Evolutionary conservation across 1,140 invertebrate genomes (phyloP), one percentile per base, ranked within the genome.

Genomic region (Drosophila novamexicana): DNA sequence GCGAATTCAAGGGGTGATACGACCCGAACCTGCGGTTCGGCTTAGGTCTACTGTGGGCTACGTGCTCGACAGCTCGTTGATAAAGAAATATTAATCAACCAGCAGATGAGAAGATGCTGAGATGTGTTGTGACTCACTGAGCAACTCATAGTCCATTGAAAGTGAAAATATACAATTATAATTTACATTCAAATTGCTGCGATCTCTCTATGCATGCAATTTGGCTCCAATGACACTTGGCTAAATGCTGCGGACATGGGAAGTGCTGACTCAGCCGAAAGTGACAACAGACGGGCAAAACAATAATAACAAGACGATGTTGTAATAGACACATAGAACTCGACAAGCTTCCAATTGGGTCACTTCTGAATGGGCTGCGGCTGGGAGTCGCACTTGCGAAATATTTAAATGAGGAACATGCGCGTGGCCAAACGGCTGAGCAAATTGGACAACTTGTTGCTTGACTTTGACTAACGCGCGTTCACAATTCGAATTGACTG

Each of bases 351-450:
- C 37, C 64, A 78, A 88, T 83, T 82, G 74, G 83, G 68, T 88
- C 83, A 82, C 49, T 77, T 70, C 68, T 82, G 82, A 78, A 69
- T 74, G 77, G 63, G 53, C 37, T 32, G 37, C 4, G 14, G n/a
- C 2, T 10, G 36, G 49, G 34, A 53, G 34, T 6, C 32, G 40
- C 57, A 18, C 49, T 79, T 61, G 81, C 67, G 22, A 80, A 85
- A 84, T 85, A 84, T 84, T 85, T 75, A 86, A 86, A 86, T 86
- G 70, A 82, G 84, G 65, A 86, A 88, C 83, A 86, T 75, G 79
- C 79, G 54, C 63, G 18, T 67, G 45, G 40, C 66, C 53, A 29
- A 12, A 4, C 81, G 63, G 12, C 53, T 64, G 18, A 69, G 40
- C 69, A 67, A 69, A 69, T 70, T 75, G 66, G 40, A 73, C 65